Base-by-base conservation (phyloP, 2,888 invertebrate species). In the Dinocampus coccinellae region DNA sequence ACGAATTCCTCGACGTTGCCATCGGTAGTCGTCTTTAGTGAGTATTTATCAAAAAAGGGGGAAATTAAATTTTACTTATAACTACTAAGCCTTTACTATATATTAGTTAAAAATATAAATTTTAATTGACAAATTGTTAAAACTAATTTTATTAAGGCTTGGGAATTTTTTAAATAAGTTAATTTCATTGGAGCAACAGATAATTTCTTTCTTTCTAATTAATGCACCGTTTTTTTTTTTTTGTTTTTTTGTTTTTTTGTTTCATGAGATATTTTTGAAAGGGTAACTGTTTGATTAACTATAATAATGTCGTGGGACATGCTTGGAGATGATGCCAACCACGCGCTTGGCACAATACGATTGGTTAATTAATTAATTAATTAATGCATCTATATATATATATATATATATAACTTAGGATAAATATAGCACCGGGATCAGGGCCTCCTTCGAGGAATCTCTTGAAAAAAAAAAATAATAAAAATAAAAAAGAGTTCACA, bases 391-490 rank as follows among this genome's bases (percentile, higher is more conserved):
- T 16, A 47, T n/a, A 13, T 16, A 47, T 7, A 29, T 29, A 29
- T 47, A 47, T 16, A 4, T n/a, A n/a, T n/a, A 47, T 3, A 47
- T n/a, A 16, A 63, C 55, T 65, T 33, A 22, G 33, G 36, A 47
- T 16, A 16, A 55, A 24, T 42, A 61, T 66, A 71, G 65, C 66
- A 71, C 71, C 71, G 66, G 53, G 61, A 33, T 66, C 6, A 10
- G 16, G n/a, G 0, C 47, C 62, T 52, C 29, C 24, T 26, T n/a
- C 20, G 47, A 81, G 78, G 73, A 53, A 24, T 39, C 22, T 72
- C 65, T 83, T 80, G 81, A 79, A 78, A 81, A 81, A 78, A 78
- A 80, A 82, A 84, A 84, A n/a, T n/a, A n/a, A n/a, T n/a, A n/a
- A n/a, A n/a, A n/a, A n/a, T n/a, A n/a, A 29, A 29, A 74, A 82